Percentiles rank a stretch among this genome's conserved stretches.
These are phyloP conservation scores for Aporrectodea caliginosa DNA, from an alignment of 1,140 invertebrate genomes.

Conservation along the genomic window DNA sequence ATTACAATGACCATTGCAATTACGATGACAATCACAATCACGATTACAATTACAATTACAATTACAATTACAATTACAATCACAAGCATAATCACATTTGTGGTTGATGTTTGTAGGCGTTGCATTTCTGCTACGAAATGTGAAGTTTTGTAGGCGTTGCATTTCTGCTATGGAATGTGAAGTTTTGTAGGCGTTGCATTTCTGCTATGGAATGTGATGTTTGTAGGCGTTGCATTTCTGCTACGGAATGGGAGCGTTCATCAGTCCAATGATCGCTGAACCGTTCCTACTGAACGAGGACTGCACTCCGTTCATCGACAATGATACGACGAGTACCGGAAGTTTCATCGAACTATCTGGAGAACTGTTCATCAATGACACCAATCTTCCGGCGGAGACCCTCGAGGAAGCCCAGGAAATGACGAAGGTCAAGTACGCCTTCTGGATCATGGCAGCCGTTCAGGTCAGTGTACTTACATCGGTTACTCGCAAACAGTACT, in stretches of 20 bases:
- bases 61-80: too few species aligned
- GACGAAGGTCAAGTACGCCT: slow-evolving; percentile 55
- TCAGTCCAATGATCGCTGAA: slow-evolving; percentile 59
- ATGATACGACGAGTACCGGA: slow-evolving; percentile 10
- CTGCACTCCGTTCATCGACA: slow-evolving; percentile 40
- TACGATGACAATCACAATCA: too few species aligned
- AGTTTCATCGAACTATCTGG: neutral
- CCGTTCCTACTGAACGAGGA: slow-evolving; percentile 58
- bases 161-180: too few species aligned
- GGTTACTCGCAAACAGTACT: too few species aligned
- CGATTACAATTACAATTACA: too few species aligned
- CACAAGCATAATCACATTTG: too few species aligned
- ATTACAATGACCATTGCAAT: too few species aligned
- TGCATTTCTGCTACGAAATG: too few species aligned
- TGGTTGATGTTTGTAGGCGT: too few species aligned
- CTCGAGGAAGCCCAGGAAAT: slow-evolving; percentile 43
- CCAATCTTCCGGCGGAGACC: slow-evolving; percentile 19
- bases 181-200: too few species aligned
- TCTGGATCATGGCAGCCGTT: slow-evolving; percentile 57
- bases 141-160: too few species aligned
- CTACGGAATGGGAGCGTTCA: slow-evolving; percentile 59
- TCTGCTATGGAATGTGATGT: too few species aligned
- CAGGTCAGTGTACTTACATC: slow-evolving; percentile 48
- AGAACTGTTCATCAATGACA: slow-evolving; percentile 2
- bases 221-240: slow-evolving; percentile 59